Base-by-base conservation (phyloP, 2,113 vertebrate species). In the Notechis scutatus region DNA sequence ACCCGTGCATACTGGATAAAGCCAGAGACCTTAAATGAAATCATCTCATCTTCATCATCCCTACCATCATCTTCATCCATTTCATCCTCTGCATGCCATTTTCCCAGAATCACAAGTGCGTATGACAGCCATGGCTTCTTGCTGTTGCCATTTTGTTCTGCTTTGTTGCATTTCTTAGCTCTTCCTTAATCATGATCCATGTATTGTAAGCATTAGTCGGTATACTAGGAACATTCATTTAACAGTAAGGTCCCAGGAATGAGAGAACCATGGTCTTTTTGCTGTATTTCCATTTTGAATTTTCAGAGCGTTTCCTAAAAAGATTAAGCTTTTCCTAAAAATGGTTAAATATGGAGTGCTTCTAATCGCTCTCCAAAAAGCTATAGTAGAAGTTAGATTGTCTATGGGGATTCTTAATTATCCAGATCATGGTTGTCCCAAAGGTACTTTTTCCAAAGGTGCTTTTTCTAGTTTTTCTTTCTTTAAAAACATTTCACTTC, bases 1-100 rank as follows among this genome's bases (percentile, higher is more conserved):
- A 97, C 96, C 93, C 97, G 96, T 56, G 99, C 98, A 93, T 99
- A 99, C 97, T 99, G 99, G 99, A 99, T 99, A 98, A 98, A 98
- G 97, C 99, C 99, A 90, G 97, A 97, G 95, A 97, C 96, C 95
- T 94, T 95, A 69, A 97, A 97, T 91, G 95, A 94, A 92, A 92
- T 95, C 88, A 95, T 97, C 90, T 93, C 95, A 91, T 89, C 97
- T 90, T 92, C 95, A 69, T 95, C 98, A 94, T 96, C 97, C 94
- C 97, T 96, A 92, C 69, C 96, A 97, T 95, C 97, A 96, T 93
- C 97, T 94, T 95, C 96, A 97, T 96, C 96, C 97, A 96, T 94
- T 94, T 95, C 96, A 94, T 96, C 97, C 91, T 94, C 98, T 97
- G 98, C 98, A 98, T 98, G 97, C 96, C 97, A 95, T 96, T 97